Evolutionary conservation across 2,888 invertebrate genomes (phyloP).

Genomic region (Drosophila robusta): DNA sequence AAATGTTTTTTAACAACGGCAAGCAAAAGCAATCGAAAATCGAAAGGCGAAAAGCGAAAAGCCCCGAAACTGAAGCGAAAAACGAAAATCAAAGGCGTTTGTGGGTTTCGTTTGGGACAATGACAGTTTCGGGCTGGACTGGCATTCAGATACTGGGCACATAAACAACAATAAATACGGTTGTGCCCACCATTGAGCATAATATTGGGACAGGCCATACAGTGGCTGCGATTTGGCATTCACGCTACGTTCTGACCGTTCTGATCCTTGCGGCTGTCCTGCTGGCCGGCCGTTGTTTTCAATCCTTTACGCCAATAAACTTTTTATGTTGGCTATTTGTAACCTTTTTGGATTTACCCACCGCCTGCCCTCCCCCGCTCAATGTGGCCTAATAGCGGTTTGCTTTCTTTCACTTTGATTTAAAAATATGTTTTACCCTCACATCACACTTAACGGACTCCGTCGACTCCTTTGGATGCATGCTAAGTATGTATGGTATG

Average conservation of each 20-base stretch:
- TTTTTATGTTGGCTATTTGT: slow-evolving; percentile 77
- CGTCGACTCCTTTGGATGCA: slow-evolving; percentile 19
- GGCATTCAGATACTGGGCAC: slow-evolving; percentile 50
- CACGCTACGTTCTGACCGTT: slow-evolving; percentile 50
- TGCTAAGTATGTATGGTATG: slow-evolving; percentile 12
- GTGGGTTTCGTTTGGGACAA: slow-evolving; percentile 31
- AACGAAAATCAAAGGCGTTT: slow-evolving; percentile 53
- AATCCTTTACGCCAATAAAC: slow-evolving; percentile 78
- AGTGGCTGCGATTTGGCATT: slow-evolving; percentile 62
- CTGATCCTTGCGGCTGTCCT: slow-evolving; percentile 33
- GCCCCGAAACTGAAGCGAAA: slow-evolving; percentile 44
- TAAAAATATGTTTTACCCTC: slow-evolving; percentile 74
- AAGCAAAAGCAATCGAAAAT: slow-evolving; percentile 69
- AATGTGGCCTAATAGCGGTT: slow-evolving; percentile 72
- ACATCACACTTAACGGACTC: slow-evolving; percentile 19
- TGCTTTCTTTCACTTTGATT: slow-evolving; percentile 68
- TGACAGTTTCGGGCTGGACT: slow-evolving; percentile 1
- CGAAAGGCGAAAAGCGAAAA: slow-evolving; percentile 36
- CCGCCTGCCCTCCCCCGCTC: slow-evolving; percentile 18
- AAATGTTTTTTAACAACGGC: slow-evolving; percentile 78
- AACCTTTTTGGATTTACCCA: slow-evolving; percentile 70
- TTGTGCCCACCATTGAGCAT: slow-evolving; percentile 54
- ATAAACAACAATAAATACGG: slow-evolving; percentile 80
- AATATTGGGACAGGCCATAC: slow-evolving; percentile 48
- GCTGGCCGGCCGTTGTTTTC: slow-evolving; percentile 56